Conservation (phyloP, 2,113 vertebrate species). For the Cyphomyrus discorhynchus region DNA sequence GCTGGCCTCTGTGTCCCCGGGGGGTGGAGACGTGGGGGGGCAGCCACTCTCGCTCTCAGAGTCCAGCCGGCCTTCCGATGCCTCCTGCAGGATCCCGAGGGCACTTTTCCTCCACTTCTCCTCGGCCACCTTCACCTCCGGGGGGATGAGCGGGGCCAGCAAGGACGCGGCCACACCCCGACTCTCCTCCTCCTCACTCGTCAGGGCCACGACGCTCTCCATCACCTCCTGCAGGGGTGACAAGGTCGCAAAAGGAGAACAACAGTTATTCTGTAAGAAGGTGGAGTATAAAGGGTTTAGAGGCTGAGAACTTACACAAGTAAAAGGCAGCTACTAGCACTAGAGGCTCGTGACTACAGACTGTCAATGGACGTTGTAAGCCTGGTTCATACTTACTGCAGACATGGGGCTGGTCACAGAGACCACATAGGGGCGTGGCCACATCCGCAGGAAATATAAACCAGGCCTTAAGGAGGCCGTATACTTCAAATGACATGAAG, state of each 20-base stretch:
- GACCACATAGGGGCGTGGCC: not conserved
- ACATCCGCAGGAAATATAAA: not conserved
- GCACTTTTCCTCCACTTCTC: slow-evolving; percentile 89
- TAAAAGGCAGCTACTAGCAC: not conserved
- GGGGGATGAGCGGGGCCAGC: slow-evolving; percentile 81
- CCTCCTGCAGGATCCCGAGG: slow-evolving; percentile 72
- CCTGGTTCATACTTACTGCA: not conserved
- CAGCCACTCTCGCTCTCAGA: slow-evolving; percentile 55
- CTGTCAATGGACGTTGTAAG: not conserved
- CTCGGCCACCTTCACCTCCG: slow-evolving; percentile 86
- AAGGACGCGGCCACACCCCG: slow-evolving; percentile 84
- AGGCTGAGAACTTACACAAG: not conserved
- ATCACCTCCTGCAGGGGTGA: slow-evolving; percentile 75
- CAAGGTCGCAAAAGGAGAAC: not conserved
- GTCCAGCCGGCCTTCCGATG: slow-evolving; percentile 46
- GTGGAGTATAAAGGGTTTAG: not conserved
- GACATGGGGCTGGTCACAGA: not conserved
- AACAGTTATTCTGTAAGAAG: not conserved
- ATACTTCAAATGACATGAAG: not conserved
- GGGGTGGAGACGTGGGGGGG: slow-evolving; percentile 28
- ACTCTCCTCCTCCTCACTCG: slow-evolving; percentile 82
- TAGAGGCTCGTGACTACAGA: not conserved
- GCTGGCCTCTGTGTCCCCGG: slow-evolving; percentile 48
- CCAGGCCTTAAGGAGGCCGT: not conserved
- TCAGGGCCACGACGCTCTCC: slow-evolving; percentile 84